phyloP scores from a whole-genome alignment of 2,888 invertebrate genomes.

The Sinodicranocentrus sp. region DNA sequence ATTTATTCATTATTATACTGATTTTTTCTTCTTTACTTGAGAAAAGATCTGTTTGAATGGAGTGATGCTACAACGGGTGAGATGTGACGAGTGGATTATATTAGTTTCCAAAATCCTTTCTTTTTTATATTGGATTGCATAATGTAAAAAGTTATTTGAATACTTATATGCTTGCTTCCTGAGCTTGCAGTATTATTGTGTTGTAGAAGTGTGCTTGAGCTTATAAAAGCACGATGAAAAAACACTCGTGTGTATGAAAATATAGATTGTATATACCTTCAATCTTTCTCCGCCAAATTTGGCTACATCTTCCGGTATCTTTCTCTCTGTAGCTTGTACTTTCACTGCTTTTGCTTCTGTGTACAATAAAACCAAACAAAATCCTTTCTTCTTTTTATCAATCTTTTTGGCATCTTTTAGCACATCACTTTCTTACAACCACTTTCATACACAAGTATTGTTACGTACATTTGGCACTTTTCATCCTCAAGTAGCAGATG shows the following conservation, averaged over 20 bases:
- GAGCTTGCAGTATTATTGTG: no score
- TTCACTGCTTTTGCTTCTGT: slow-evolving; percentile 32
- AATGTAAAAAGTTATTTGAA: no score
- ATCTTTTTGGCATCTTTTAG: background rate
- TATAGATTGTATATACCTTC: background rate
- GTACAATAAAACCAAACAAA: background rate
- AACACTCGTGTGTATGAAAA: background rate
- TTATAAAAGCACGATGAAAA: background rate
- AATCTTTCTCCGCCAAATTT: background rate
- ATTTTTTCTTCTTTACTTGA: no score
- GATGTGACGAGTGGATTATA: no score
- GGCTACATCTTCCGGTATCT: background rate
- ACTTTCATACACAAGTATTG: background rate
- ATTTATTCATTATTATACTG: no score
- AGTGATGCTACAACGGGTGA: no score
- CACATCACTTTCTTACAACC: no score
- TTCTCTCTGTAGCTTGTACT: background rate
- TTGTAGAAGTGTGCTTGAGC: background rate
- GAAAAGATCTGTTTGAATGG: no score
- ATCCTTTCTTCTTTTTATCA: background rate
- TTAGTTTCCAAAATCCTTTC: no score
- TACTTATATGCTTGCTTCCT: no score
- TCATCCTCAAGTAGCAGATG: background rate
- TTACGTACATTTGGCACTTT: background rate
- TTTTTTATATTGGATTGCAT: no score